These are phyloP conservation scores for Trichopria drosophilae DNA, from an alignment of 2,888 invertebrate genomes.

Conservation along the genomic window DNA sequence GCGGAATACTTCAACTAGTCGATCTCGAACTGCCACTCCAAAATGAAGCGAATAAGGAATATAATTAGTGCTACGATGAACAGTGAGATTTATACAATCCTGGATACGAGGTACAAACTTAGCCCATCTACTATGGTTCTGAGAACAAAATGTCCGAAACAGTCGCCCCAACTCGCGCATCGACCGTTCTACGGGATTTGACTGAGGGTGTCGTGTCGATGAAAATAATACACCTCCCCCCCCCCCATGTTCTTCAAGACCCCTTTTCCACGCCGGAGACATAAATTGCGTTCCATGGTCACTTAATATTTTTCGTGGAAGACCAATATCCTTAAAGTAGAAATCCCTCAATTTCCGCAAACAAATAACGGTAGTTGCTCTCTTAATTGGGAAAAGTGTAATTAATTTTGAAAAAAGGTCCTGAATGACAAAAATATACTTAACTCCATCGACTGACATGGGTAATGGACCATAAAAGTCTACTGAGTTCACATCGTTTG, in stretches of 20 bases:
- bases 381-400: neutral
- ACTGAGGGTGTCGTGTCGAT: neutral
- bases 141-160: no score
- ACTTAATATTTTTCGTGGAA: no score
- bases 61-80: neutral
- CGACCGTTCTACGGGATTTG: no score
- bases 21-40: no score
- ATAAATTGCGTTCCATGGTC: conserved; percentile 20
- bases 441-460: neutral
- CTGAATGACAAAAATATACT: conserved; percentile 5
- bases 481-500: neutral
- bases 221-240: no score
- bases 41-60: neutral
- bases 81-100: neutral
- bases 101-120: neutral
- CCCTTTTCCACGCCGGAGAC: conserved; percentile 8
- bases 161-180: no score
- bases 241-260: neutral
- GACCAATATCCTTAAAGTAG: neutral
- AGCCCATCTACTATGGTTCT: neutral
- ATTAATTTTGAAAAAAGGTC: conserved; percentile 7
- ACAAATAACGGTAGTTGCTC: neutral
- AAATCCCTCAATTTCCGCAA: neutral
- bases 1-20: no score
- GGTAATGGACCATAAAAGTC: conserved; percentile 10